These are phyloP conservation scores for Trimorus sp. DNA, from an alignment of 2,888 invertebrate genomes.

Conservation along the genomic window DNA sequence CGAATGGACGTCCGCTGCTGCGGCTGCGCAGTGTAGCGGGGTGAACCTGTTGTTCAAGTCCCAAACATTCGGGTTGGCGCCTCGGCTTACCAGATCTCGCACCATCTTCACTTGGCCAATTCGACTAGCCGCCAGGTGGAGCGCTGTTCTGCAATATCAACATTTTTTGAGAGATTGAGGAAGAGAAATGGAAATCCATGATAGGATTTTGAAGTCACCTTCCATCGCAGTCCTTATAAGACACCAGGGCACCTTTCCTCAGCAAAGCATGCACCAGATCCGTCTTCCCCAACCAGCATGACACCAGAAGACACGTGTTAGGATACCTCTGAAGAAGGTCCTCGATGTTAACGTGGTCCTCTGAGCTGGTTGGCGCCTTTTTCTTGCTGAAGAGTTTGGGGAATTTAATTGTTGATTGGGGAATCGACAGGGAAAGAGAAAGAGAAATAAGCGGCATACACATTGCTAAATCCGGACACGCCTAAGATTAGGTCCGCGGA, in stretches of 20 bases:
- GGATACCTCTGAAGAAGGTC: constrained; percentile 81
- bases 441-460: constrained; percentile 41
- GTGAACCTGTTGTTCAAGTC: constrained; percentile 87
- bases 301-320: constrained; percentile 84
- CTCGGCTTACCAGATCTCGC: constrained; percentile 86
- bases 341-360: constrained; percentile 75
- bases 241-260: constrained; percentile 84
- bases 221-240: constrained; percentile 86
- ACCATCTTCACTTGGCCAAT: constrained; percentile 88
- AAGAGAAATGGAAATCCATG: too few relatives aligned
- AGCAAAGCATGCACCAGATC: constrained; percentile 83
- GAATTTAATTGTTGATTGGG: too few relatives aligned
- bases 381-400: too few relatives aligned
- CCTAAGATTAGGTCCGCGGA: constrained; percentile 59
- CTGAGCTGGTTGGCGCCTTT: too few relatives aligned
- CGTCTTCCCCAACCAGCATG: constrained; percentile 85
- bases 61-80: constrained; percentile 88
- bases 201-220: constrained; percentile 81
- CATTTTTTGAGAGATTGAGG: background rate
- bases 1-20: constrained; percentile 84
- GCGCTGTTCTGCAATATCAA: constrained; percentile 82
- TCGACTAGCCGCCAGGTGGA: constrained; percentile 92
- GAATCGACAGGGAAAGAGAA: too few relatives aligned
- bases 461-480: constrained; percentile 59
- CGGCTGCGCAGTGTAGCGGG: constrained; percentile 90